These are phyloP conservation scores for Brachionus rubens DNA, from an alignment of 1,140 invertebrate genomes.

Conservation along the genomic window DNA sequence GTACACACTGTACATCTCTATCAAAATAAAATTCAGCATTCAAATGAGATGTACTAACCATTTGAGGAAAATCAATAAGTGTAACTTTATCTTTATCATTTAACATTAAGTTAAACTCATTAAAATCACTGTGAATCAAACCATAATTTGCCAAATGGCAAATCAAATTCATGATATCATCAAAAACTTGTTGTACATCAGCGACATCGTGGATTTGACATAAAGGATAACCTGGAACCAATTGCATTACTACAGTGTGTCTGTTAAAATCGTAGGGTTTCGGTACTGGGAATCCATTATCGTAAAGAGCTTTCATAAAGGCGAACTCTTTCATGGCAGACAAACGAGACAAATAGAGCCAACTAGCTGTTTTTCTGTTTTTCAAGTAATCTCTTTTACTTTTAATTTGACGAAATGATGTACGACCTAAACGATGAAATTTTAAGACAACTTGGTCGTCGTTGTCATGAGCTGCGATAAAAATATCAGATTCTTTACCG, in stretches of 20 bases:
- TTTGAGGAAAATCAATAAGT: constrained; percentile 98
- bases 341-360: constrained; percentile 94
- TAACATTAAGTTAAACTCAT: constrained; percentile 90
- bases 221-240: constrained; percentile 68
- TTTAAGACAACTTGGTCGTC: constrained; percentile 73
- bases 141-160: constrained; percentile 84
- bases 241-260: constrained; percentile 94
- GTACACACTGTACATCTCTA: constrained; percentile 86
- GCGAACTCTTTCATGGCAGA: constrained; percentile 90
- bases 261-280: constrained; percentile 89
- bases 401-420: constrained; percentile 92
- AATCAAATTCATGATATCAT: constrained; percentile 91
- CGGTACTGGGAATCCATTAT: constrained; percentile 87
- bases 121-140: constrained; percentile 97
- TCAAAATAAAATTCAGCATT: constrained; percentile 93
- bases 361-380: constrained; percentile 80
- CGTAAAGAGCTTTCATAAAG: constrained; percentile 90
- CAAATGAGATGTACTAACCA: constrained; percentile 87
- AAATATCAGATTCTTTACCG: constrained; percentile 92
- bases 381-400: constrained; percentile 95
- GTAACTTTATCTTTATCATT: constrained; percentile 74
- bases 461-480: constrained; percentile 76
- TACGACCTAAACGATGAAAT: constrained; percentile 84
- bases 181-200: constrained; percentile 78
- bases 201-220: constrained; percentile 73